phyloP scores from a whole-genome alignment of 2,113 vertebrate species.

The Mugil cephalus region DNA sequence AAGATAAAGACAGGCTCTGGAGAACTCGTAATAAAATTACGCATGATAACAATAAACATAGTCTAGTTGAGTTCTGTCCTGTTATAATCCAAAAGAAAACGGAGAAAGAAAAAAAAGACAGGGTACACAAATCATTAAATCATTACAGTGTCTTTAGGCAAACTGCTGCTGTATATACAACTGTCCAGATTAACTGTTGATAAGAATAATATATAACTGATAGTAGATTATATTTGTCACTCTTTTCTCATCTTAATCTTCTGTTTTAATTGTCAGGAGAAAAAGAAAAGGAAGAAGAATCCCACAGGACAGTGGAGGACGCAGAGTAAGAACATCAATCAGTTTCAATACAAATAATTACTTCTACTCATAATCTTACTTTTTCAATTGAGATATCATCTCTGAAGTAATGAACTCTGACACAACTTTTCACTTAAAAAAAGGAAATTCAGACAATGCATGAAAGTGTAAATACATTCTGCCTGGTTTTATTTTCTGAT shows the following conservation, averaged over 20 bases:
- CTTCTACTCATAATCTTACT: neutral
- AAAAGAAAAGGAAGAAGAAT: conserved; percentile 9
- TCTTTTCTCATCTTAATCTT: too few species aligned
- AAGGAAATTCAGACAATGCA: too few species aligned
- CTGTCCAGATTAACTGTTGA: neutral
- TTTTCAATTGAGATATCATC: too few species aligned
- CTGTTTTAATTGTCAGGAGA: too few species aligned
- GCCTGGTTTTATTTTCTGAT: neutral
- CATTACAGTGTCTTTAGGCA: too few species aligned
- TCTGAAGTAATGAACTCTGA: too few species aligned
- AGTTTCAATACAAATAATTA: neutral
- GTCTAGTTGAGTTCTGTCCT: neutral
- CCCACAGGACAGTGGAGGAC: neutral
- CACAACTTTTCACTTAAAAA: too few species aligned
- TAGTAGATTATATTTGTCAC: neutral
- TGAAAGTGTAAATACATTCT: too few species aligned
- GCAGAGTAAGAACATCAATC: conserved; percentile 15
- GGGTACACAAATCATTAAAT: too few species aligned
- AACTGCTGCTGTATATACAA: neutral
- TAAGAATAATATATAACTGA: too few species aligned
- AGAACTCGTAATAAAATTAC: conserved; percentile 8
- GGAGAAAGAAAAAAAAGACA: too few species aligned
- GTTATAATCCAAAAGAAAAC: too few species aligned
- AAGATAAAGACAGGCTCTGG: conserved; percentile 7
- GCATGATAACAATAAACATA: conserved; percentile 3